These are phyloP conservation scores for Tribolium madens DNA, from an alignment of 1,140 invertebrate genomes.

Conservation along the genomic window DNA sequence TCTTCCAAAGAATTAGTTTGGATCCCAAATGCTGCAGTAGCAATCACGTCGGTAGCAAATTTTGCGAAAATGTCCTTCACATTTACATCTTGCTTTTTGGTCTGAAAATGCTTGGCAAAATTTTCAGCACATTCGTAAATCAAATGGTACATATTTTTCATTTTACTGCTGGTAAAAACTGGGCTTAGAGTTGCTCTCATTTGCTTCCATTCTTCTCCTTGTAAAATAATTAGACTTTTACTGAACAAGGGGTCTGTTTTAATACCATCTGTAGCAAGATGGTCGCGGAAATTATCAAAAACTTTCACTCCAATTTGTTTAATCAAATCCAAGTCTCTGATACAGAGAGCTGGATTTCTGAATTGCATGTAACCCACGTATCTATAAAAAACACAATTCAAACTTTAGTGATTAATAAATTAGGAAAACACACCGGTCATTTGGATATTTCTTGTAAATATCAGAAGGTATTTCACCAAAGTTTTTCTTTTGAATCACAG, in stretches of 20 bases:
- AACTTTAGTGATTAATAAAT: background rate
- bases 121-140: conserved; percentile 58
- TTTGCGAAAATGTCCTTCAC: conserved; percentile 53
- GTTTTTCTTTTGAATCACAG: background rate
- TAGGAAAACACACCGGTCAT: background rate
- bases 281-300: conserved; percentile 64
- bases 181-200: conserved; percentile 63
- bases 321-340: conserved; percentile 70
- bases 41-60: conserved; percentile 72
- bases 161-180: conserved; percentile 65
- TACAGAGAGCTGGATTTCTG: conserved; percentile 66
- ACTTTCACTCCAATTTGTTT: conserved; percentile 60
- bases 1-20: conserved; percentile 69
- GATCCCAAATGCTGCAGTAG: conserved; percentile 68
- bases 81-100: conserved; percentile 38
- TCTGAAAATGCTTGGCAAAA: conserved; percentile 58
- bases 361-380: conserved; percentile 62
- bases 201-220: conserved; percentile 64
- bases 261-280: background rate
- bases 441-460: conserved; percentile 19
- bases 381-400: background rate
- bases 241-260: conserved; percentile 60
- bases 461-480: background rate
- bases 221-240: conserved; percentile 50
- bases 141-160: conserved; percentile 62